These are phyloP conservation scores for Discoglossus pictus DNA, from an alignment of 2,797 vertebrate species.

Conservation along the genomic window DNA sequence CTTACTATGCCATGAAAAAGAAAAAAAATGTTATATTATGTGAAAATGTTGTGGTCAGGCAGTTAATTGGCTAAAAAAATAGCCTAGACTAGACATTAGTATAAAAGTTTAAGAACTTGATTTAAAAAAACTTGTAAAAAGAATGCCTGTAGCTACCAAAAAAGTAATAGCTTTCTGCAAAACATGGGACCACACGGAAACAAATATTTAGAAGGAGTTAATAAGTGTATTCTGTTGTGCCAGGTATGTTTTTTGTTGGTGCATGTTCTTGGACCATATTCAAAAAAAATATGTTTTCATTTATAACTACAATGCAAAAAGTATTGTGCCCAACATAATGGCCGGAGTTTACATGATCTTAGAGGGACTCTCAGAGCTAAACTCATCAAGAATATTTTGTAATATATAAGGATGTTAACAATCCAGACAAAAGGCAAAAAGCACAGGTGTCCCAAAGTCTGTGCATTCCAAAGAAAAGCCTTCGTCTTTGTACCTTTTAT, in stretches of 20 bases:
- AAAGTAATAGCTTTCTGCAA: constrained; percentile 25
- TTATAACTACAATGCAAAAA: too few species aligned
- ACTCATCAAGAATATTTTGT: too few species aligned
- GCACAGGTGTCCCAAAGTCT: constrained; percentile 3
- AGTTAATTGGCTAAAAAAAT: constrained; percentile 39
- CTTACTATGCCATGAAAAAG: constrained; percentile 22
- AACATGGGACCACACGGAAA: constrained; percentile 37
- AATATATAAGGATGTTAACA: background rate
- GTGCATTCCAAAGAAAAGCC: constrained; percentile 12
- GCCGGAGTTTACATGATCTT: too few species aligned
- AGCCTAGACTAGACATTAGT: constrained; percentile 42
- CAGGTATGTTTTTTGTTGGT: background rate
- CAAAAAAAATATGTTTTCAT: too few species aligned
- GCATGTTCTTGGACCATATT: background rate
- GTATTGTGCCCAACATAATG: too few species aligned
- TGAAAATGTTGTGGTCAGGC: constrained; percentile 48
- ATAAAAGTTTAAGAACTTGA: constrained; percentile 28
- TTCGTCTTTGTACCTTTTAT: constrained; percentile 1
- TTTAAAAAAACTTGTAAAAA: constrained; percentile 21
- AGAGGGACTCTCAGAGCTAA: too few species aligned
- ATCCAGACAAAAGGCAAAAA: background rate
- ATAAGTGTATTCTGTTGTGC: background rate
- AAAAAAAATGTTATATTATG: constrained; percentile 22
- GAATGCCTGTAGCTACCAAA: constrained; percentile 40
- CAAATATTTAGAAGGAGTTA: constrained; percentile 26